Base-by-base conservation (phyloP, 2,888 invertebrate genomes). In the Drosophila melanosoma region DNA sequence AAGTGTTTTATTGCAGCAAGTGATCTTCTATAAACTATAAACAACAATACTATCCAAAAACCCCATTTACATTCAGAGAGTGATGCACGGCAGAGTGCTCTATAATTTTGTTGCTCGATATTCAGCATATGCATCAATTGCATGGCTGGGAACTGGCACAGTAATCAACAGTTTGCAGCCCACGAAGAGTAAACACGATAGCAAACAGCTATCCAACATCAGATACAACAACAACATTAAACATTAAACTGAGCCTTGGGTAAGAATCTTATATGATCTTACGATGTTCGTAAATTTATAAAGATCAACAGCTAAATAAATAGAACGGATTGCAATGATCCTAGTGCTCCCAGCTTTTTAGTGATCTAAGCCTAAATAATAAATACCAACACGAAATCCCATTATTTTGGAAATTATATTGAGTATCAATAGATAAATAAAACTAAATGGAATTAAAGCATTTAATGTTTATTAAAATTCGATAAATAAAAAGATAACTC, bases 1-100 rank as follows among this genome's bases (percentile, higher is more conserved):
- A 86, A 83, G 76, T 86, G 82, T 80, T 78, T 83, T 87, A 89
- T 73, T 74, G 76, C 82, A 66, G 74, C 87, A 89, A 84, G 84
- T 88, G 84, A 85, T 85, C 83, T 85, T 77, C 85, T 84, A 77
- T 74, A 84, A 79, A 87, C 76, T 45, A 74, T 66, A 70, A 75
- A 66, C 69, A 54, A 62, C 64, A 65, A 26, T 38, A 54, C 59
- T 75, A 68, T 60, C 57, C 56, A 40, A 69, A 69, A 74, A 45
- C 51, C 48, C 45, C 64, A 79, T 79, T 69, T 62, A 67, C 67
- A 81, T 77, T 20, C 68, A 23, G 51, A 58, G 32, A 58, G 32
- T 56, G 60, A n/a, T 49, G 64, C 52, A 56, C 17, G n/a, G 33
- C 29, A 23, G 52, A 63, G 61, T 59, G 67, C 76, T 76, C 72